Evolutionary conservation across 2,888 invertebrate genomes (phyloP).

Genomic region (Ethmia dodecea): DNA sequence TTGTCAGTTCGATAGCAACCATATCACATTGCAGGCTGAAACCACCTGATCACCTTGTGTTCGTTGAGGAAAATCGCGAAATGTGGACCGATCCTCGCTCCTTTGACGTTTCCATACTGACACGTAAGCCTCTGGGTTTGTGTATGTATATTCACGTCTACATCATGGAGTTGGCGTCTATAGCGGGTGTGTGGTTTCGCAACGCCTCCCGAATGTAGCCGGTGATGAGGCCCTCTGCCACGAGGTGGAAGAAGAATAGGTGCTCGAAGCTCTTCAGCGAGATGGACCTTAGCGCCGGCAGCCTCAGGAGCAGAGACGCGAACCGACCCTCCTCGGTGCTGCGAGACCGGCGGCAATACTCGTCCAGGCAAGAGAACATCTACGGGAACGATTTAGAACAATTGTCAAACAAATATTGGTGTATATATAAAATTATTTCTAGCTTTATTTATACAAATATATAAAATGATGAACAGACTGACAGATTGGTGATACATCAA

Average conservation of each 20-base stretch:
- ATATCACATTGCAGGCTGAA: slow-evolving; percentile 3
- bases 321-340: slow-evolving; percentile 96
- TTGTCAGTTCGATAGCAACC: background rate
- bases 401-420: too few relatives aligned
- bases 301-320: slow-evolving; percentile 92
- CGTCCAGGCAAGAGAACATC: slow-evolving; percentile 95
- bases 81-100: background rate
- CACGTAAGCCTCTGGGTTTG: slow-evolving; percentile 3
- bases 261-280: slow-evolving; percentile 96
- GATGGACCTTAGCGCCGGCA: slow-evolving; percentile 93
- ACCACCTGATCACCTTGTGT: slow-evolving; percentile 2
- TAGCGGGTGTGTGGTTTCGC: slow-evolving; percentile 77
- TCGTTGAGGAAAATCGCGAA: background rate
- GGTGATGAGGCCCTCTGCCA: slow-evolving; percentile 91
- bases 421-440: too few relatives aligned
- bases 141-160: slow-evolving; percentile 14
- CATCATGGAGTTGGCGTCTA: slow-evolving; percentile 51
- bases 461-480: too few relatives aligned
- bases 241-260: slow-evolving; percentile 94
- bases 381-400: too few relatives aligned
- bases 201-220: slow-evolving; percentile 90
- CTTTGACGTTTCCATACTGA: background rate
- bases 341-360: slow-evolving; percentile 92
- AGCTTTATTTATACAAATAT: too few relatives aligned
- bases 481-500: too few relatives aligned